Evolutionary conservation across 2,797 vertebrate genomes (phyloP), one percentile per base, ranked within the genome.

Genomic region (Hippocampus kuda): DNA sequence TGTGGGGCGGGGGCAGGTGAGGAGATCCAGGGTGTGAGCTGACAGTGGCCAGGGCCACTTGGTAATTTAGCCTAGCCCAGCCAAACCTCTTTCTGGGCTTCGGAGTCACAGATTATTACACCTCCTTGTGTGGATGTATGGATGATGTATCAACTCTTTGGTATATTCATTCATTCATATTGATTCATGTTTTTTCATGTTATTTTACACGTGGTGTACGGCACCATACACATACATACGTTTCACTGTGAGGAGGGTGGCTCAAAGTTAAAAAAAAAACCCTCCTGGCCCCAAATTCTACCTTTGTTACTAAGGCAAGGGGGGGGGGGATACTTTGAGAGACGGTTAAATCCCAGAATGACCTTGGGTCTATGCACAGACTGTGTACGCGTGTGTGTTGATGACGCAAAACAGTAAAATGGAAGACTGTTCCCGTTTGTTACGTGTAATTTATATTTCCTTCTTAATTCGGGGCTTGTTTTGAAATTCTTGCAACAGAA

Each of bases 391-490:
- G 34, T 38, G 41, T 61, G 66, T 70, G 54, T 66, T 59, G 49
- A 49, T 48, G 67, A 81, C 70, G 46, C 11, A 56, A 79, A 77
- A 70, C 81, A 77, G 67, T 49, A 56, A 66, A 44, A 63, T 60
- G 69, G 61, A 77, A 72, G 56, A 70, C 0, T 48, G 26, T 60
- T 77, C 86, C 85, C 82, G 75, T 77, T 72, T 81, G 86, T 82
- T 87, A 77, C 89, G 27, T 89, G 85, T 84, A 85, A 89, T 87
- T 84, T 84, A 86, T 88, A 84, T 82, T 80, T 81, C 80, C 73
- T 80, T 78, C 79, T 16, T 15, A 26, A 2, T 26, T 24, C 13
- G 13, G n/a, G 5, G n/a, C 13, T 5, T 26, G 15, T 48, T 10
- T 44, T 64, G n/a, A 64, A 64, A 44, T 42, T 42, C 38, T 34